Percentiles rank a stretch among this genome's conserved stretches.
phyloP scores from a whole-genome alignment of 2,113 vertebrate genomes.

The Chelonoidis abingdonii region DNA sequence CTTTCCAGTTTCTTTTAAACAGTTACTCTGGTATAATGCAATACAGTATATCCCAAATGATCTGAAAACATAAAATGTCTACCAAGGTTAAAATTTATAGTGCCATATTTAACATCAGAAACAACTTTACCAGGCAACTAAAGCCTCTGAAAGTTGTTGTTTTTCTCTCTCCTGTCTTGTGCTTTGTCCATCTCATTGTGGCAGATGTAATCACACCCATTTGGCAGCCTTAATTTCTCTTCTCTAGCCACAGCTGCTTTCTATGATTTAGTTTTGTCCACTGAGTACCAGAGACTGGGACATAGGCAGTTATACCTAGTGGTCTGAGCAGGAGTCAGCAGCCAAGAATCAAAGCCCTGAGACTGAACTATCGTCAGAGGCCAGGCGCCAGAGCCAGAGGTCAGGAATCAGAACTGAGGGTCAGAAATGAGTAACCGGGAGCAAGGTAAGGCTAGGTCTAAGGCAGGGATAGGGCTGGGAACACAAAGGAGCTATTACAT shows the following conservation, averaged over 20 bases:
- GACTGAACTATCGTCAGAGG: background rate
- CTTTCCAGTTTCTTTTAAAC: background rate
- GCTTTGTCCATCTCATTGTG: constrained; percentile 23
- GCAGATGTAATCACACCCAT: constrained; percentile 52
- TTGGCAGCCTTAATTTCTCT: constrained; percentile 63
- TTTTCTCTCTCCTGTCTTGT: constrained; percentile 38
- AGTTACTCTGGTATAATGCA: background rate
- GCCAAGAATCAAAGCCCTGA: background rate
- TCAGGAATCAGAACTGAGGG: background rate
- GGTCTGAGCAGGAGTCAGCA: background rate
- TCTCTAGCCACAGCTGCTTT: background rate
- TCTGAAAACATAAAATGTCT: constrained; percentile 43
- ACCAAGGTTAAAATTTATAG: constrained; percentile 25
- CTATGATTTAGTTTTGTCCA: constrained; percentile 64
- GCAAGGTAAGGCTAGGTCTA: background rate
- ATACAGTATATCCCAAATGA: constrained; percentile 29
- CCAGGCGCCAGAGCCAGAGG: background rate
- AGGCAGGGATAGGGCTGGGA: background rate
- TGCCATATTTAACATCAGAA: background rate
- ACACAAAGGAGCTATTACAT: background rate
- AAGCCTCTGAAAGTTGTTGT: background rate
- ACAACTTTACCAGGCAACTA: background rate
- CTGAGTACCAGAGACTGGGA: background rate
- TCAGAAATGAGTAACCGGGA: background rate
- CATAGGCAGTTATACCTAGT: background rate